These are phyloP conservation scores for Tarsius wallacei DNA, from an alignment of 2,797 vertebrate species.

Conservation along the genomic window DNA sequence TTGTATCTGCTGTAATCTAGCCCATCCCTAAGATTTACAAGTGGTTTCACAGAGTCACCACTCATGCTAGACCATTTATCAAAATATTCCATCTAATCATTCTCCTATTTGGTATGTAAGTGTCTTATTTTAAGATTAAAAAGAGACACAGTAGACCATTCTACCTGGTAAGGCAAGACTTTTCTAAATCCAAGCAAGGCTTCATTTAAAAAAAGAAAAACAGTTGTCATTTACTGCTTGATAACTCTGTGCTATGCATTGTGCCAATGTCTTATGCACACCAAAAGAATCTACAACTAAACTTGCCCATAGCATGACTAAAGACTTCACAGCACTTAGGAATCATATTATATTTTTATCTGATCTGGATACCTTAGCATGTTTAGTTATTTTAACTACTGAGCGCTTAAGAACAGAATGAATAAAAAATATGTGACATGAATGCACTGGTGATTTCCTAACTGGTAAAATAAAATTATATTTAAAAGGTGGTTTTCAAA, in stretches of 20 bases:
- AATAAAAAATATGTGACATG: neutral
- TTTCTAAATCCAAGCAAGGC: conserved; percentile 14
- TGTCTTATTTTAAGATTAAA: neutral
- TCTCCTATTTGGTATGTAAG: neutral
- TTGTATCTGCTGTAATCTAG: neutral
- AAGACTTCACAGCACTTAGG: neutral
- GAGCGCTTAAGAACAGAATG: neutral
- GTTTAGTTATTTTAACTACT: conserved; percentile 21
- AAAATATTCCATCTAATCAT: conserved; percentile 5
- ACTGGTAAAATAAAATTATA: neutral
- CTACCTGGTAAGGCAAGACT: neutral
- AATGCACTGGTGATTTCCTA: neutral
- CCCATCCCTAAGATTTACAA: neutral
- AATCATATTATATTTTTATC: neutral
- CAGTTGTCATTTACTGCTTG: no score
- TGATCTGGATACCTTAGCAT: neutral
- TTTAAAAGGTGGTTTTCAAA: conserved; percentile 10
- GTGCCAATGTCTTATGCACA: no score
- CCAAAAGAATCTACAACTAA: neutral
- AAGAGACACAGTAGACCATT: neutral
- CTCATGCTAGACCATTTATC: neutral
- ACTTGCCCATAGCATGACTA: neutral
- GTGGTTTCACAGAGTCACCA: neutral
- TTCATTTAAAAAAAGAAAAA: neutral
- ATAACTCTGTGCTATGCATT: no score